Base-by-base conservation (phyloP, 2,888 invertebrate species). In the Plemyria rubiginata region DNA sequence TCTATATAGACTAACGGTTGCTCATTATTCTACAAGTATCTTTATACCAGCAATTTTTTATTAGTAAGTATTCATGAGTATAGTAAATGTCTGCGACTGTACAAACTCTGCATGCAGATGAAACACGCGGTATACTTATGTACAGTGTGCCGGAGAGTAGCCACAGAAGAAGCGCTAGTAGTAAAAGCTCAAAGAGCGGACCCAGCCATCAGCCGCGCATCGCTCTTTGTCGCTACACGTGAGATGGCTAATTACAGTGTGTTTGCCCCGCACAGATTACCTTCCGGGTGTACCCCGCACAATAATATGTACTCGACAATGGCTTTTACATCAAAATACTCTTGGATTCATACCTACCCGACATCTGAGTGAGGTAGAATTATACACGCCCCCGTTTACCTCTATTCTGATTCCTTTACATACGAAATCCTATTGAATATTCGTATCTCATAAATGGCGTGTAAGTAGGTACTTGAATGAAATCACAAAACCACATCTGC, bases 181-280 rank as follows among this genome's bases (percentile, higher is more conserved):
- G 43, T 9, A 12, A 41, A 54, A 48, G 55, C 62, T 78, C 80
- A 80, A 80, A 79, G 76, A 73, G 73, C 67, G 66, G 68, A 67
- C 70, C 71, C 69, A 54, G 60, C 60, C 55, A 62, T 71, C 70
- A 58, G 58, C 60, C 58, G 62, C 46, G 53, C 52, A 56, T 57
- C 54, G 70, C 72, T 76, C 77, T 81, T 79, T 84, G 79, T 80
- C 76, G 74, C 70, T 69, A 70, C 71, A 75, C 76, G 71, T 74
- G 79, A 78, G 76, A 74, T 71, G 76, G 80, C 81, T 85, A 85
- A 85, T 85, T 84, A 84, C 83, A 75, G 75, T 79, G 77, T 78
- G 78, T 81, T 78, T 78, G 74, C 74, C 73, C 62, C 73, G 38
- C 49, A 66, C 75, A 73, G 71, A 81, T 82, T 81, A 82, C 81